Base-by-base conservation (phyloP, 2,113 vertebrate species). In the Calidris pygmaea region DNA sequence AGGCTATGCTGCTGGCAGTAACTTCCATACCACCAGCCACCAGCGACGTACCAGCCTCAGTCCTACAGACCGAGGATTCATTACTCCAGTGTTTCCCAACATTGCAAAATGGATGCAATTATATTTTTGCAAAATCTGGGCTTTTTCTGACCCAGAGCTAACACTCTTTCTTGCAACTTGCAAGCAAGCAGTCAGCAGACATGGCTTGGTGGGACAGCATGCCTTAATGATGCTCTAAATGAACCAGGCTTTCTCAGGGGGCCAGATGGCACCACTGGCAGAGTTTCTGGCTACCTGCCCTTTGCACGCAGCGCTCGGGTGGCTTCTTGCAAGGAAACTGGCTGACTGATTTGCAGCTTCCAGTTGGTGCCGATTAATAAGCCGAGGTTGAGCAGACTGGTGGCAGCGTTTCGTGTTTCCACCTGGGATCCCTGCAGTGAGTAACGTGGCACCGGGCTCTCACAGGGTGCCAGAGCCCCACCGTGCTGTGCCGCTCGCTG, bases 1-100 rank as follows among this genome's bases (percentile, higher is more conserved):
- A 4, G 9, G 56, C 43, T 1, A 0, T 12, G 74, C 56, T 71
- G 68, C 73, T 3, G 1, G 11, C 2, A 1, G 35, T 2, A 8
- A 6, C 17, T 52, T 19, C 87, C 34, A 3, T 2, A 24, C 3
- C 74, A 14, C 48, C 84, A 65, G 22, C 63, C 48, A 5, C 32
- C 53, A 13, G 75, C 0, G 0, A 32, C 3, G 1, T 1, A 3
- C 22, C 79, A 71, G 45, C 39, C n/a, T 30, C 30, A 32, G 30
- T 9, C 58, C 59, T 2, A 2, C 45, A 73, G 55, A 27, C 27
- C 1, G 0, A 7, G 29, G 52, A 35, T 58, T 73, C 19, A 2
- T 35, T 14, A 4, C 19, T 39, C 23, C n/a, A 0, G 7, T 26
- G 70, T 43, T 79, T 87, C 17, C 70, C 75, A 70, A 4, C 73